phyloP scores from a whole-genome alignment of 92 coral and sea anemone genomes.

The Paramuricea clavata region DNA sequence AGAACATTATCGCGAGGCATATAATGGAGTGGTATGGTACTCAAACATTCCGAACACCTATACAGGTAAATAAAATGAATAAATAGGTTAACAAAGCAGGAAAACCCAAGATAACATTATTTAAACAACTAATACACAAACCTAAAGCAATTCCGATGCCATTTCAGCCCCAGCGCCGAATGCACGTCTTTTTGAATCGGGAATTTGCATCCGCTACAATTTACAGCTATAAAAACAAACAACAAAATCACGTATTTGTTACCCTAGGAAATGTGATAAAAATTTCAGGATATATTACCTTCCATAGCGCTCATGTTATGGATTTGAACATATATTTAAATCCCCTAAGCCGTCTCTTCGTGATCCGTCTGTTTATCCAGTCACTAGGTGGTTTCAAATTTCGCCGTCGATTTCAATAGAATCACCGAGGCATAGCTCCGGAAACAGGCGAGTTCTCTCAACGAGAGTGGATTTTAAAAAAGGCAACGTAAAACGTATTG shows the following conservation, averaged over 20 bases:
- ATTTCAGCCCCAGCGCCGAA: constrained; percentile 63
- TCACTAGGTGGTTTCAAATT: constrained; percentile 16
- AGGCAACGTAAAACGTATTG: background rate
- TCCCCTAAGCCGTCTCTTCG: background rate
- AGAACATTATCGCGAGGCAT: constrained; percentile 80
- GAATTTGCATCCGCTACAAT: constrained; percentile 39
- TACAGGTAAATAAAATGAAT: background rate
- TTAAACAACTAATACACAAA: background rate
- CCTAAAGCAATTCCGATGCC: constrained; percentile 79
- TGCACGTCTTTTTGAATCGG: constrained; percentile 49
- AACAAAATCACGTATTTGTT: background rate
- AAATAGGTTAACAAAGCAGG: constrained; percentile 3
- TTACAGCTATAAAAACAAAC: constrained; percentile 5
- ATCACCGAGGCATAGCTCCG: constrained; percentile 6
- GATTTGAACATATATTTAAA: background rate
- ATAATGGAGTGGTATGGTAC: constrained; percentile 64
- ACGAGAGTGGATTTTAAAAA: background rate
- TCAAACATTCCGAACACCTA: constrained; percentile 87
- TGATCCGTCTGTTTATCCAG: background rate
- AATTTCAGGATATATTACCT: background rate
- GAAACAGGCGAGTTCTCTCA: background rate
- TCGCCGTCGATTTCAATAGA: background rate
- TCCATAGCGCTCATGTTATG: background rate
- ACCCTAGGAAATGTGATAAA: background rate
- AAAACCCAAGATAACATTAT: background rate